phyloP scores from a whole-genome alignment of 2,797 vertebrate genomes.

The Sciaenops ocellatus region DNA sequence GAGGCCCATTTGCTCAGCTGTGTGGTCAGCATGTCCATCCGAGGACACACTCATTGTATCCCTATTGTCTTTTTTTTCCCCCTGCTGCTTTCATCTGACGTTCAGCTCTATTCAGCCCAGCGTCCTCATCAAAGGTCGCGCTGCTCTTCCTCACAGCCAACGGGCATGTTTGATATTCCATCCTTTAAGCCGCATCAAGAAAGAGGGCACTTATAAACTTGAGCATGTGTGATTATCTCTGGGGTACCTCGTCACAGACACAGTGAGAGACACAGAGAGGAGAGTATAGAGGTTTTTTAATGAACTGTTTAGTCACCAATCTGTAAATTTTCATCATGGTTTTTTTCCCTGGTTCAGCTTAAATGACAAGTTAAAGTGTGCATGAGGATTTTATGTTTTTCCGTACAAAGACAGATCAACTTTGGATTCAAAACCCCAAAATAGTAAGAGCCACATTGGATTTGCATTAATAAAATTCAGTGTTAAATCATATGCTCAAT shows the following conservation, averaged over 20 bases:
- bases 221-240: constrained; percentile 59
- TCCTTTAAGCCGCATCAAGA: constrained; percentile 63
- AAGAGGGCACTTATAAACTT: constrained; percentile 68
- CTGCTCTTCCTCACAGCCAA: constrained; percentile 53
- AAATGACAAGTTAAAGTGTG: background rate
- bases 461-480: background rate
- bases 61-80: constrained; percentile 34
- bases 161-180: constrained; percentile 72
- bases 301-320: background rate
- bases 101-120: constrained; percentile 46
- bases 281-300: background rate
- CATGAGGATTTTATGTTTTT: background rate
- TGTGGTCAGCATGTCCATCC: constrained; percentile 27
- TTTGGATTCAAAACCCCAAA: background rate
- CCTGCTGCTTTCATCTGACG: constrained; percentile 55
- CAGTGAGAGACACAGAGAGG: background rate
- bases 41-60: constrained; percentile 35
- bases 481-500: background rate
- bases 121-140: constrained; percentile 72
- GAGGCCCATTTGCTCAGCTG: constrained; percentile 39
- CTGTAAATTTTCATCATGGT: background rate
- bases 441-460: background rate
- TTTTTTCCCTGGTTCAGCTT: background rate
- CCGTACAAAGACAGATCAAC: background rate
- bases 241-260: constrained; percentile 5